Evolutionary conservation across 2,888 invertebrate genomes (phyloP).

Genomic region (Cantharis nigra): DNA sequence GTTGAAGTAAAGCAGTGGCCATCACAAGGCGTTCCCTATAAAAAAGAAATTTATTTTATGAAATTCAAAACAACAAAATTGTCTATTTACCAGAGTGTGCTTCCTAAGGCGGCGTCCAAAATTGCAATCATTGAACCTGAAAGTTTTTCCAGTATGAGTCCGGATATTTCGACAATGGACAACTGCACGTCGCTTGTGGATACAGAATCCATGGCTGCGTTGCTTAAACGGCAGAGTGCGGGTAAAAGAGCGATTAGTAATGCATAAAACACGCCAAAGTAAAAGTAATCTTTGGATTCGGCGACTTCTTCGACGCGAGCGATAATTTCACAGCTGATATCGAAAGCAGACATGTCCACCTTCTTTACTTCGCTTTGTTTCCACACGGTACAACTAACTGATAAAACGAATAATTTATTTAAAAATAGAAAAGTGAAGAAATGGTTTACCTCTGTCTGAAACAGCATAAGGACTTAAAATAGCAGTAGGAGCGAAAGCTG

Average conservation of each 20-base stretch:
- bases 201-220: slow-evolving; percentile 48
- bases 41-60: slow-evolving; percentile 30
- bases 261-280: slow-evolving; percentile 68
- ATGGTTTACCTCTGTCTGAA: slow-evolving; percentile 72
- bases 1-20: slow-evolving; percentile 70
- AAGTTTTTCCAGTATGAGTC: slow-evolving; percentile 45
- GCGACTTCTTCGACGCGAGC: slow-evolving; percentile 85
- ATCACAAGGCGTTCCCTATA: slow-evolving; percentile 74
- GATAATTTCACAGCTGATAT: slow-evolving; percentile 93
- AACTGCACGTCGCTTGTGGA: slow-evolving; percentile 45
- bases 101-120: slow-evolving; percentile 56
- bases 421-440: neutral
- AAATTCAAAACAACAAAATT: no score
- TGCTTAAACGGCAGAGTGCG: slow-evolving; percentile 59
- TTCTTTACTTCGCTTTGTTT: slow-evolving; percentile 88
- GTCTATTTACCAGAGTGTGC: slow-evolving; percentile 53
- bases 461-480: slow-evolving; percentile 73
- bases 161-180: slow-evolving; percentile 40
- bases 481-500: slow-evolving; percentile 73
- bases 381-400: slow-evolving; percentile 96
- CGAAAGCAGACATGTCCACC: slow-evolving; percentile 89
- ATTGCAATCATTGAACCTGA: slow-evolving; percentile 40
- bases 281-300: slow-evolving; percentile 79
- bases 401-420: slow-evolving; percentile 28
- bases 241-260: slow-evolving; percentile 67